Conservation (phyloP, 2,888 invertebrate species). For the Pseudeuparius sepicola region DNA sequence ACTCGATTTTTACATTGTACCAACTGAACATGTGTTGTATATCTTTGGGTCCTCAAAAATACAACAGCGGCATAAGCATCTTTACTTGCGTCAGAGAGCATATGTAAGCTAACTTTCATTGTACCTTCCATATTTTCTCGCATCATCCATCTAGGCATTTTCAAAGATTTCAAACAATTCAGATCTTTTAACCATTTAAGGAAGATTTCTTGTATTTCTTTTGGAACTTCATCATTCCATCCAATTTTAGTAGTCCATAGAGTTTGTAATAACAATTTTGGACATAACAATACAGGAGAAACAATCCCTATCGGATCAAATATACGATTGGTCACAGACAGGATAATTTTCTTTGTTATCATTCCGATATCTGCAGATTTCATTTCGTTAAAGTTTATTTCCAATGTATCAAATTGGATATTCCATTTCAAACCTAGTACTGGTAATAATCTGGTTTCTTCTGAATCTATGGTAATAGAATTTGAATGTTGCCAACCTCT, state of each 20-base stretch:
- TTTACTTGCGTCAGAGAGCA: slow-evolving; percentile 10
- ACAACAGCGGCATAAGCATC: slow-evolving; percentile 8
- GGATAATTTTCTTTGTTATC: slow-evolving; percentile 14
- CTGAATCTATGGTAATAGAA: too few species aligned
- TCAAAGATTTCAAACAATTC: not conserved
- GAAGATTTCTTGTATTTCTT: slow-evolving; percentile 11
- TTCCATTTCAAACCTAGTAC: too few species aligned
- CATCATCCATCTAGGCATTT: slow-evolving; percentile 2
- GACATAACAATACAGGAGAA: slow-evolving; percentile 18
- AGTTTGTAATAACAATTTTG: slow-evolving; percentile 23
- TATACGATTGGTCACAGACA: slow-evolving; percentile 19
- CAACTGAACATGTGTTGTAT: slow-evolving; percentile 17
- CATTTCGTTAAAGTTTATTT: too few species aligned
- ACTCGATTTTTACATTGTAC: slow-evolving; percentile 28
- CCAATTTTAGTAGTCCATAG: slow-evolving; percentile 16
- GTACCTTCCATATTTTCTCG: not conserved
- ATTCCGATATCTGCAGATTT: too few species aligned
- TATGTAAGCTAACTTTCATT: slow-evolving; percentile 1
- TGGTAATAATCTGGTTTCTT: too few species aligned
- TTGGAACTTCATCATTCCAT: slow-evolving; percentile 15
- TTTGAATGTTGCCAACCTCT: too few species aligned
- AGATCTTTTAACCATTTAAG: slow-evolving; percentile 1
- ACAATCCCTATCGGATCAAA: slow-evolving; percentile 25
- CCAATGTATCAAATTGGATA: too few species aligned
- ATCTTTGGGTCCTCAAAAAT: slow-evolving; percentile 3